A percentile compares a stretch with the other conserved stretches of the same genome.
Conservation (phyloP, 2,113 vertebrate species). For the Gracilinanus agilis region DNA sequence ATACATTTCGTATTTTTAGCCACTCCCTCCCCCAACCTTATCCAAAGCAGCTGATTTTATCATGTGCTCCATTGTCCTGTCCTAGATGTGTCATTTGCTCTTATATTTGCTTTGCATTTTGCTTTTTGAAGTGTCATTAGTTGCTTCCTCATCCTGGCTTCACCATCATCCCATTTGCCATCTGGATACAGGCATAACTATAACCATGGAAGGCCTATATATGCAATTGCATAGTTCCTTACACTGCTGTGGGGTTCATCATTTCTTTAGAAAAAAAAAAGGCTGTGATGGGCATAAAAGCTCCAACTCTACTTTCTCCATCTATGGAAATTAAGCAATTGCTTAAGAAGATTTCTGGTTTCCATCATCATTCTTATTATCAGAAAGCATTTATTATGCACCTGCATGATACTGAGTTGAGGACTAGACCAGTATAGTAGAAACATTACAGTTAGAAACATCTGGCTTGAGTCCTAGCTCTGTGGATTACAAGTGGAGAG, state of each 20-base stretch:
- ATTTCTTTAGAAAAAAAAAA: constrained; percentile 78
- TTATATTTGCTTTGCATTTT: constrained; percentile 74
- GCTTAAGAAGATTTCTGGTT: constrained; percentile 71
- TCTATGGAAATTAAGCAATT: constrained; percentile 66
- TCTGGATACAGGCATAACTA: constrained; percentile 74
- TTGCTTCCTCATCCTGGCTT: constrained; percentile 78
- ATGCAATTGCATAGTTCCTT: constrained; percentile 73
- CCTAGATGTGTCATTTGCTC: constrained; percentile 70
- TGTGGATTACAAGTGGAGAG: background rate
- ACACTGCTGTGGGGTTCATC: constrained; percentile 66
- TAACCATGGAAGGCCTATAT: constrained; percentile 59
- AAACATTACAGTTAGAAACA: background rate
- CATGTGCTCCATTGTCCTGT: constrained; percentile 76
- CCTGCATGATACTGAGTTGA: background rate
- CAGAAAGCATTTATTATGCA: constrained; percentile 42
- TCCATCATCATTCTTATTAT: constrained; percentile 64
- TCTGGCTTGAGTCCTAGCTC: background rate
- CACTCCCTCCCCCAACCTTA: constrained; percentile 40
- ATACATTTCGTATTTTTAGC: constrained; percentile 74
- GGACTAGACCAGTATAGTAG: background rate
- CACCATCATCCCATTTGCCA: constrained; percentile 78
- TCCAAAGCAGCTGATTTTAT: constrained; percentile 76
- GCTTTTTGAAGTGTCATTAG: constrained; percentile 81
- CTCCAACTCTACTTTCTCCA: constrained; percentile 56
- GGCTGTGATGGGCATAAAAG: constrained; percentile 73